Conservation (phyloP, 2,888 invertebrate genomes). For the Spilarctia lutea region DNA sequence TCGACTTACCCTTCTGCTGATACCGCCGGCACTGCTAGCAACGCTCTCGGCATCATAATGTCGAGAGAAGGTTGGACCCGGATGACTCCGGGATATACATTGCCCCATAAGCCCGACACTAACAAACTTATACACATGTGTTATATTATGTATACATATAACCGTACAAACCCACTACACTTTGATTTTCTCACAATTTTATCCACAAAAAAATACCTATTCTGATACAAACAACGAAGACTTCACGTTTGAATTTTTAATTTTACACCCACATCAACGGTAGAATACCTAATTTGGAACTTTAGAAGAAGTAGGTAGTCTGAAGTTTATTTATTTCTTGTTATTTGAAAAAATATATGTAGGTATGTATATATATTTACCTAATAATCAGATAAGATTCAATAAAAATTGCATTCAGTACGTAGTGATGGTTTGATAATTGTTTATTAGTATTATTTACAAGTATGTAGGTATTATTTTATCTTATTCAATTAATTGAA, state of each 20-base stretch:
- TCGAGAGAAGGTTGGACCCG: constrained; percentile 79
- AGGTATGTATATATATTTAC: not conserved
- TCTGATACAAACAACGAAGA: constrained; percentile 24
- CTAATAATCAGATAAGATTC: not conserved
- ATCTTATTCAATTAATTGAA: too few species aligned
- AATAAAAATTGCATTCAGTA: not conserved
- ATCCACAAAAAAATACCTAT: constrained; percentile 32
- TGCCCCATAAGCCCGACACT: constrained; percentile 89
- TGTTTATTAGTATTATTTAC: not conserved
- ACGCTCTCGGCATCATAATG: constrained; percentile 83
- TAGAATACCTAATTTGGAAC: not conserved
- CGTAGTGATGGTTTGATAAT: not conserved
- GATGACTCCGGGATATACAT: constrained; percentile 90
- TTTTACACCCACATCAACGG: constrained; percentile 38
- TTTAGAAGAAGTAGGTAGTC: constrained; percentile 6
- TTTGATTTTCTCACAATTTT: constrained; percentile 37
- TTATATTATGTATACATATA: constrained; percentile 25
- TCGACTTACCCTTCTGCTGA: constrained; percentile 68
- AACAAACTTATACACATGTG: constrained; percentile 54
- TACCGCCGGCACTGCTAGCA: constrained; percentile 75
- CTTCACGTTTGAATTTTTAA: constrained; percentile 45
- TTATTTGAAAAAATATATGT: not conserved
- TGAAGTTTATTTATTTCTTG: not conserved
- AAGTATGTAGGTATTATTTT: not conserved
- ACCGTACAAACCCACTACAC: constrained; percentile 40